Evolutionary conservation across 2,113 vertebrate species (phyloP).

Genomic region (Bostrychus sinensis): DNA sequence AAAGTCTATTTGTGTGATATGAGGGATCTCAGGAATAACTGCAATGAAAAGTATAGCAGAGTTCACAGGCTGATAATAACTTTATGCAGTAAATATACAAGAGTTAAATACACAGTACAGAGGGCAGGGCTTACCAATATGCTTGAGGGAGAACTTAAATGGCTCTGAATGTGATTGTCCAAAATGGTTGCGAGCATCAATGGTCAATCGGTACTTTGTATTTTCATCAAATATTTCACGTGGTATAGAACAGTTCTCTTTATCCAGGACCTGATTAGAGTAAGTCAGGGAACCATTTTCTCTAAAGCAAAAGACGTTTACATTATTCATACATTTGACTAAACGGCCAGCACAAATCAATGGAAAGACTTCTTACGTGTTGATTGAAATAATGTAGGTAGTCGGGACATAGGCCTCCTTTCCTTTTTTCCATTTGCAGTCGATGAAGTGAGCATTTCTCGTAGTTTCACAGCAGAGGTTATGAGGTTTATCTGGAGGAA

Average conservation of each 20-base stretch:
- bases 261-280: background rate
- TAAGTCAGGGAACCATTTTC: constrained; percentile 37
- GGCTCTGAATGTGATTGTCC: constrained; percentile 61
- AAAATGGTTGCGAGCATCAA: constrained; percentile 69
- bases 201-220: constrained; percentile 36
- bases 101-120: background rate
- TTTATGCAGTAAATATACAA: too few relatives aligned
- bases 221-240: constrained; percentile 36
- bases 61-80: background rate
- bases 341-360: background rate
- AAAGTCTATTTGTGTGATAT: constrained; percentile 56
- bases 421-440: constrained; percentile 65
- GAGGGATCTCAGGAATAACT: constrained; percentile 76
- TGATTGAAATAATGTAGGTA: constrained; percentile 62
- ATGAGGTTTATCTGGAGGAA: constrained; percentile 68
- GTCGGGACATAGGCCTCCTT: constrained; percentile 56
- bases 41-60: constrained; percentile 8
- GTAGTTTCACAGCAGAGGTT: constrained; percentile 63
- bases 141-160: constrained; percentile 43
- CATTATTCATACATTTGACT: background rate
- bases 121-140: constrained; percentile 55
- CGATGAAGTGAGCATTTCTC: constrained; percentile 38
- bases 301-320: constrained; percentile 31
- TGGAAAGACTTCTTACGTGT: constrained; percentile 45
- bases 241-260: constrained; percentile 30